Percentiles rank a stretch among this genome's conserved stretches.
phyloP scores from a whole-genome alignment of 2,888 invertebrate species.

The Tanytarsus gracilentus region DNA sequence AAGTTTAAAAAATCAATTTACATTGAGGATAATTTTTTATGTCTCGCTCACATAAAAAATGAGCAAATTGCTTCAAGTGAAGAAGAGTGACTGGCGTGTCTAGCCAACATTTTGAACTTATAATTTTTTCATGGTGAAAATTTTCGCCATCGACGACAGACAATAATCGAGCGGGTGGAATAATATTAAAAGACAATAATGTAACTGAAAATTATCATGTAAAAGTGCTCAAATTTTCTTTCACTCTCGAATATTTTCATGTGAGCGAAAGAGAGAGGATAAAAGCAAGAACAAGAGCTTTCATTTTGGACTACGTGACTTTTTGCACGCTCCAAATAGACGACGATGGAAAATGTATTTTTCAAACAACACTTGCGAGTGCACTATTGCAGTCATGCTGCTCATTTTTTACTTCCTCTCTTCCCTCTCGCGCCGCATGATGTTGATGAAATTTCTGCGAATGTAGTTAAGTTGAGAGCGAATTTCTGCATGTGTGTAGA shows the following conservation, averaged over 20 bases:
- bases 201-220: too few relatives aligned
- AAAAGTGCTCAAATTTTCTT: too few relatives aligned
- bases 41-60: neutral
- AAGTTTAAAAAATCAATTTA: neutral
- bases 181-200: too few relatives aligned
- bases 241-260: too few relatives aligned
- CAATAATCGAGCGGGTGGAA: too few relatives aligned
- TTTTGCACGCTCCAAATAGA: slow-evolving; percentile 5
- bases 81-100: neutral
- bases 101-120: slow-evolving; percentile 9
- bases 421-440: neutral
- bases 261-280: neutral
- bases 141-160: too few relatives aligned
- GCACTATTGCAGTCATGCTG: neutral
- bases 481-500: neutral
- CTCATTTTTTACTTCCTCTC: neutral
- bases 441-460: neutral
- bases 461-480: neutral
- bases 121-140: too few relatives aligned
- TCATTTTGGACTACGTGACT: slow-evolving; percentile 22
- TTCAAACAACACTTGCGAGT: neutral
- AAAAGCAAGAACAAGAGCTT: neutral
- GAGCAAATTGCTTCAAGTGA: neutral
- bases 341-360: neutral
- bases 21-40: neutral